These are phyloP conservation scores for Phalera bucephala DNA, from an alignment of 2,888 invertebrate genomes.

Conservation along the genomic window DNA sequence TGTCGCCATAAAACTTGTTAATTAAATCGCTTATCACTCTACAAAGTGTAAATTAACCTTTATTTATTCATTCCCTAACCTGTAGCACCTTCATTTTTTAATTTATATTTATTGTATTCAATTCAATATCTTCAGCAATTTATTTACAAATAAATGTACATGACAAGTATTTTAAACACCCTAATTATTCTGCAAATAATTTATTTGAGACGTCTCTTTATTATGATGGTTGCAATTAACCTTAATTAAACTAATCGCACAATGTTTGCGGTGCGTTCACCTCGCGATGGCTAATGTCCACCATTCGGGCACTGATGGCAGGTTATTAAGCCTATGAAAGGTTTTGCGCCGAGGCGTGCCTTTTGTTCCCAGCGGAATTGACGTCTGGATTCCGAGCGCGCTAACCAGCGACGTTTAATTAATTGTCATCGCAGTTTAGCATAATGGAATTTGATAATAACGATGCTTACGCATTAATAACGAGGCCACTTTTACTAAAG, in stretches of 20 bases:
- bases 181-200: constrained; percentile 3
- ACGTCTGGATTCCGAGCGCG: constrained; percentile 24
- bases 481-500: constrained; percentile 21
- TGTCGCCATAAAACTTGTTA: no score
- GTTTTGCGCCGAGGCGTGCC: constrained; percentile 26
- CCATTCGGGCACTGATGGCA: constrained; percentile 37
- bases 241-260: constrained; percentile 48
- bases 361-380: constrained; percentile 49
- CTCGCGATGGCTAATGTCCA: constrained; percentile 38
- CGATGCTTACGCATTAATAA: constrained; percentile 14
- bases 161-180: neutral
- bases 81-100: neutral
- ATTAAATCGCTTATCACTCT: no score
- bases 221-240: constrained; percentile 47
- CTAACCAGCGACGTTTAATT: constrained; percentile 36
- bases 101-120: neutral
- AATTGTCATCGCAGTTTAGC: constrained; percentile 17
- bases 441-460: constrained; percentile 21
- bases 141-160: neutral
- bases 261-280: constrained; percentile 38
- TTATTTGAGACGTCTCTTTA: constrained; percentile 16
- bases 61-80: no score
- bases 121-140: neutral
- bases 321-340: constrained; percentile 49
- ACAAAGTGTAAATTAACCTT: no score